Evolutionary conservation across 2,113 vertebrate species (phyloP), one percentile per base, ranked within the genome.

Genomic region (Myanophis thanlyinensis): DNA sequence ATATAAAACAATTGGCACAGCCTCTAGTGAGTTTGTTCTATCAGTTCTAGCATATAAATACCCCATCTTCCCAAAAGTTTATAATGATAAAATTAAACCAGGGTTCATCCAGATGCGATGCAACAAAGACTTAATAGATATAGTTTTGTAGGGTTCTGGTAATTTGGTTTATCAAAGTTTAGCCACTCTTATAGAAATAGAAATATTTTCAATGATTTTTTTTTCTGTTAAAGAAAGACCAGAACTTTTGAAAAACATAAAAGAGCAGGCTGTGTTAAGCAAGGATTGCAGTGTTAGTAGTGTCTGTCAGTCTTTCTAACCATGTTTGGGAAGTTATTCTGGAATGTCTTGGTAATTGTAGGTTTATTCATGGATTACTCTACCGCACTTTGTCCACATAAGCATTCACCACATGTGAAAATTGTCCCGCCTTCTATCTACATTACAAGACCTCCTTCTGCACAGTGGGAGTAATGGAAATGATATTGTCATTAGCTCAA

Each of bases 391-490:
- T 80, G 73, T 54, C 47, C 47, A 44, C 47, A 44, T n/a, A 59
- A 92, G 13, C 56, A 59, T 86, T 93, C 95, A 92, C 92, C 91
- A 35, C 3, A 89, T 2, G 84, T 92, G 94, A n/a, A 90, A 67
- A 91, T 3, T 67, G 62, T 30, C 92, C 93, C 67, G 80, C 86
- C 46, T 25, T 44, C n/a, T 1, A 44, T 46, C 87, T 85, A 1
- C 11, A 20, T 40, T 27, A 49, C 86, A 93, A 44, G 87, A 48
- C 51, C 25, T 5, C 92, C 88, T 92, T 0, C n/a, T 20, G 0
- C 46, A 62, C 18, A 12, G 49, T 1, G 48, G 47, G 12, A 94
- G 56, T 73, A 56, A 93, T 88, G 89, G 89, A 91, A 1, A 0
- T 46, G 73, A 80, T 54, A 67, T 86, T 5, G 25, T 35, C 84